Evolutionary conservation across 2,888 invertebrate genomes (phyloP), one percentile per base, ranked within the genome.

Genomic region (Tenthredo mesomela): DNA sequence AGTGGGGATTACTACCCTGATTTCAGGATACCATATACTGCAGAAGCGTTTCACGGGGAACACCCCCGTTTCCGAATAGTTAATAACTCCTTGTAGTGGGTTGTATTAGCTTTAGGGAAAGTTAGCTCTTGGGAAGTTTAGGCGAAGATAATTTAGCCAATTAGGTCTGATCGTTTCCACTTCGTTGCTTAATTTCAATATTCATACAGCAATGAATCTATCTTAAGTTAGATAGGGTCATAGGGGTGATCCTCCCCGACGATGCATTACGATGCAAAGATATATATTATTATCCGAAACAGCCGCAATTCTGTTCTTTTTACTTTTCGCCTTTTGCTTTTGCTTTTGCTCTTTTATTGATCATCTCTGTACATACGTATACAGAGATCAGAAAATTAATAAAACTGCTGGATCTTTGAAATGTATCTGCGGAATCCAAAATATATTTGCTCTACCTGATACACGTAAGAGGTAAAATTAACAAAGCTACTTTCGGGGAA

Each of bases 111-210:
- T 54, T 54, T 1, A 54, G n/a, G 54, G n/a, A n/a, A 54, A 54
- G 54, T 54, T 54, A 54, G 54, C 54, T 54, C n/a, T 54, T n/a
- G 54, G 54, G 18, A n/a, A n/a, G 54, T 67, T 67, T 25, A 25
- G 15, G 29, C 29, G 67, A 67, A 67, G 67, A 29, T 67, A 67
- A 67, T 67, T 67, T 67, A 15, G 25, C 67, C 67, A 15, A 67
- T 25, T 25, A 67, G 67, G 25, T 67, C 18, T 33, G 67, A 67
- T 67, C 67, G 67, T 67, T 67, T 25, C 67, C 67, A 67, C n/a
- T 54, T 67, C 67, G 67, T 67, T 2, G 67, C 33, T 67, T 29
- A 67, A 67, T 33, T 67, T 67, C 29, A 29, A 67, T 67, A 67
- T 67, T 29, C 67, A 67, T 15, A 54, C 15, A 15, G 67, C 21